A percentile compares a stretch with the other conserved stretches of the same genome.
phyloP scores from a whole-genome alignment of 2,888 invertebrate species.

The Tanytarsus gracilentus region DNA sequence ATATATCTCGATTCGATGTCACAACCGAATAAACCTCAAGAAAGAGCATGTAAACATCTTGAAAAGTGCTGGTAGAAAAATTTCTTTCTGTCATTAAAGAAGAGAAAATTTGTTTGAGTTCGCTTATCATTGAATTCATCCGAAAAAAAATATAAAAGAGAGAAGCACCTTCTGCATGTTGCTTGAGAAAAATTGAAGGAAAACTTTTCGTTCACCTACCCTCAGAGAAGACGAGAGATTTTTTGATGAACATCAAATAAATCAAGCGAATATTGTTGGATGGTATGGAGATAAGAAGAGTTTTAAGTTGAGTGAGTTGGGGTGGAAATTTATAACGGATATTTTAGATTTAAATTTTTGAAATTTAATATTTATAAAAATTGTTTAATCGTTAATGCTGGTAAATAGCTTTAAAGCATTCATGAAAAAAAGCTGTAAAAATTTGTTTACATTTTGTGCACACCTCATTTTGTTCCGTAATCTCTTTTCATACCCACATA shows the following conservation, averaged over 20 bases:
- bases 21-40: constrained; percentile 11
- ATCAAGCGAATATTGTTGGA: constrained; percentile 4
- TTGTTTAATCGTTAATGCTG: too few species aligned
- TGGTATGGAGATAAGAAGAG: background rate
- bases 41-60: constrained; percentile 2
- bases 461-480: too few species aligned
- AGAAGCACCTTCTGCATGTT: background rate
- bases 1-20: background rate
- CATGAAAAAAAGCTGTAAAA: too few species aligned
- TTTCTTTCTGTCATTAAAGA: constrained; percentile 15
- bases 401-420: too few species aligned
- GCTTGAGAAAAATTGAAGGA: background rate
- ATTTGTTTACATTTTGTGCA: too few species aligned
- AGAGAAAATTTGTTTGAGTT: constrained; percentile 9
- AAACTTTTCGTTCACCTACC: background rate
- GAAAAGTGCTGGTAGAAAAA: background rate
- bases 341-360: too few species aligned
- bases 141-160: background rate
- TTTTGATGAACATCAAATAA: constrained; percentile 16
- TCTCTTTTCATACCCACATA: too few species aligned
- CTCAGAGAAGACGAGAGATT: background rate
- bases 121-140: background rate
- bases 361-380: too few species aligned
- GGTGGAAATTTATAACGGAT: too few species aligned
- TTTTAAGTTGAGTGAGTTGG: too few species aligned